Percentiles rank a stretch among this genome's conserved stretches.
Conservation (phyloP, 2,888 invertebrate genomes). For the Hoplodrina ambigua region DNA sequence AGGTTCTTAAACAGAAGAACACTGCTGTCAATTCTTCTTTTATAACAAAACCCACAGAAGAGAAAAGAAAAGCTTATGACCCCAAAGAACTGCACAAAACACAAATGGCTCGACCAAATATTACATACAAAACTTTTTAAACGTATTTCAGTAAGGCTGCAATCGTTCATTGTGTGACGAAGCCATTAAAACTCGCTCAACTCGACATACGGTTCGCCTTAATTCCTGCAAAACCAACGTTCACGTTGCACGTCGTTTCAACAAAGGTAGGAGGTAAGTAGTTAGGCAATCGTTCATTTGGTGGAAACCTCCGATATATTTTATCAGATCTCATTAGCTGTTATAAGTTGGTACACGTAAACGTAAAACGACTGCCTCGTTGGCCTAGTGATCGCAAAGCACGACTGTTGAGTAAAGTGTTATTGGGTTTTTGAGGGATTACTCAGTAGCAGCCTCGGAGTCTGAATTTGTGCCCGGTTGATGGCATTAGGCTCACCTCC, state of each 20-base stretch:
- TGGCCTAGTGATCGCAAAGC: no score
- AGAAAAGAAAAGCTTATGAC: neutral
- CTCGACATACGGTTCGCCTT: slow-evolving; percentile 3
- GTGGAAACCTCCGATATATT: neutral
- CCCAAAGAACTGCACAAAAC: neutral
- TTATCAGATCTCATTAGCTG: no score
- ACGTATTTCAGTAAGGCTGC: neutral
- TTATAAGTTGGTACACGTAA: no score
- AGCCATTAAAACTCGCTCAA: slow-evolving; percentile 52
- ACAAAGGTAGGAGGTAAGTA: neutral
- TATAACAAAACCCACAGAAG: neutral
- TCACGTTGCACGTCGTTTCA: neutral
- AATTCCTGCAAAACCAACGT: slow-evolving; percentile 40
- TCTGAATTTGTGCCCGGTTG: no score
- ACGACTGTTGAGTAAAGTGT: no score
- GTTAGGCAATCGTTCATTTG: neutral
- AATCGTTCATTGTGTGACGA: slow-evolving; percentile 33
- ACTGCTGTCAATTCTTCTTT: neutral
- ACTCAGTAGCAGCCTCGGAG: no score
- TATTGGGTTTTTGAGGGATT: no score
- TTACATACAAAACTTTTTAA: neutral
- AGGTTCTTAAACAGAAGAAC: no score
- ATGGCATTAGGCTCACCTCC: no score
- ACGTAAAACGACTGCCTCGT: no score
- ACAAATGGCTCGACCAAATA: neutral